A percentile compares a stretch with the other conserved stretches of the same genome.
Conservation (phyloP, 1,140 invertebrate species). For the Triops cancriformis region DNA sequence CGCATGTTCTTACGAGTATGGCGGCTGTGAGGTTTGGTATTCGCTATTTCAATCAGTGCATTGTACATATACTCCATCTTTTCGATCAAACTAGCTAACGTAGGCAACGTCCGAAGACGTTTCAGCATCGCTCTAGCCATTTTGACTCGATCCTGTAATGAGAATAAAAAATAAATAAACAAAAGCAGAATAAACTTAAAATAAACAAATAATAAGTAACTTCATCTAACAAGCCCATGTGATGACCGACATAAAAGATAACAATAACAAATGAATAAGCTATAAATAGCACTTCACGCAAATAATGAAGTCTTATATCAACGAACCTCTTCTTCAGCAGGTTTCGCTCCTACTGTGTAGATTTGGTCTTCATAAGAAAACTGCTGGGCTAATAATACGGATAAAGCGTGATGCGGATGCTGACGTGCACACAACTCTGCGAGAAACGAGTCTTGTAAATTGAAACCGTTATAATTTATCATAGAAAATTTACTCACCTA, state of each 20-base stretch:
- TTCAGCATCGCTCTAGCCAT: conserved; percentile 47
- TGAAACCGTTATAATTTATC: not conserved
- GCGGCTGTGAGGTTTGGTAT: conserved; percentile 33
- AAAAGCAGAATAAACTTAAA: not conserved
- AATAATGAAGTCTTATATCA: too few species aligned
- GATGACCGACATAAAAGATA: too few species aligned
- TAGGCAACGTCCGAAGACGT: conserved; percentile 35
- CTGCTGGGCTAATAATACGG: not conserved
- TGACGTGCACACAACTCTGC: not conserved
- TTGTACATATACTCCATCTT: conserved; percentile 45
- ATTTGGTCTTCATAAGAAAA: not conserved
- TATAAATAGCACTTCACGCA: too few species aligned
- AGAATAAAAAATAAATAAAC: not conserved
- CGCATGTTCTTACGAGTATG: not conserved
- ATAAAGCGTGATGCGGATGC: not conserved
- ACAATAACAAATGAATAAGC: too few species aligned
- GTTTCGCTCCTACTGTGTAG: not conserved
- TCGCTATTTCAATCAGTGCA: conserved; percentile 47
- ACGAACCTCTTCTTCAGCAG: not conserved
- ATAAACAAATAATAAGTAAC: too few species aligned
- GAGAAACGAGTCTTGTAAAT: not conserved
- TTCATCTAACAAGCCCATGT: too few species aligned
- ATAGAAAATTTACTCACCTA: not conserved
- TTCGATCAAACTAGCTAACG: conserved; percentile 34
- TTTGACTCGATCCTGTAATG: conserved; percentile 31